Evolutionary conservation across 2,888 invertebrate species (phyloP).

Genomic region (Ormyrus pomaceus): DNA sequence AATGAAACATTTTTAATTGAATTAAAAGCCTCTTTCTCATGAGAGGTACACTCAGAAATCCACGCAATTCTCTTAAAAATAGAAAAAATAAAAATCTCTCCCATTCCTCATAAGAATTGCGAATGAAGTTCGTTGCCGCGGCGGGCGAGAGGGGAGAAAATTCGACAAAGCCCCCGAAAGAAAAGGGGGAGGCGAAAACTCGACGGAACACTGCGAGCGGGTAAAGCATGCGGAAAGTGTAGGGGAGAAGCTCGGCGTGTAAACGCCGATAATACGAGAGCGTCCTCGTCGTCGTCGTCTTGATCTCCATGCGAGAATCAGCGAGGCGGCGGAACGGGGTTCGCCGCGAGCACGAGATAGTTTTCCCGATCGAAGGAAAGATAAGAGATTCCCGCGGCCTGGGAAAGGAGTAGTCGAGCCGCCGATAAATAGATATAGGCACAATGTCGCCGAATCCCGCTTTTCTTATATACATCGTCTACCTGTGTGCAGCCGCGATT

Average conservation of each 20-base stretch:
- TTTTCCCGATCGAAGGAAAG: constrained; percentile 36
- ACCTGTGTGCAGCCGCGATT: constrained; percentile 29
- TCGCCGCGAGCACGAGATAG: constrained; percentile 20
- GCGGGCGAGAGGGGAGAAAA: too few species aligned
- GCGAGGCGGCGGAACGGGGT: neutral
- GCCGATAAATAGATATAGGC: neutral
- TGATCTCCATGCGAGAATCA: neutral
- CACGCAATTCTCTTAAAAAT: too few species aligned
- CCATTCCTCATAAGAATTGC: too few species aligned
- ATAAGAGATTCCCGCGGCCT: constrained; percentile 27
- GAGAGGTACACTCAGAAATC: too few species aligned
- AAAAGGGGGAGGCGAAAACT: too few species aligned
- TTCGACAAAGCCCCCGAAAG: too few species aligned
- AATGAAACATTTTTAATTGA: too few species aligned
- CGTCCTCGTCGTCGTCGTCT: neutral
- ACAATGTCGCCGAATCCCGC: too few species aligned
- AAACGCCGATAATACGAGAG: constrained; percentile 33
- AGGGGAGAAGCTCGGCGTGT: neutral
- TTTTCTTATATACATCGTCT: neutral
- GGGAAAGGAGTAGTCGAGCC: constrained; percentile 16
- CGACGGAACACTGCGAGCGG: neutral
- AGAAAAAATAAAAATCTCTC: too few species aligned
- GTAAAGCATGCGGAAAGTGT: neutral
- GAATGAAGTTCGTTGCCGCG: too few species aligned
- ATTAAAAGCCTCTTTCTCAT: too few species aligned